phyloP scores from a whole-genome alignment of 2,113 vertebrate genomes.

The Lipophrys pholis region DNA sequence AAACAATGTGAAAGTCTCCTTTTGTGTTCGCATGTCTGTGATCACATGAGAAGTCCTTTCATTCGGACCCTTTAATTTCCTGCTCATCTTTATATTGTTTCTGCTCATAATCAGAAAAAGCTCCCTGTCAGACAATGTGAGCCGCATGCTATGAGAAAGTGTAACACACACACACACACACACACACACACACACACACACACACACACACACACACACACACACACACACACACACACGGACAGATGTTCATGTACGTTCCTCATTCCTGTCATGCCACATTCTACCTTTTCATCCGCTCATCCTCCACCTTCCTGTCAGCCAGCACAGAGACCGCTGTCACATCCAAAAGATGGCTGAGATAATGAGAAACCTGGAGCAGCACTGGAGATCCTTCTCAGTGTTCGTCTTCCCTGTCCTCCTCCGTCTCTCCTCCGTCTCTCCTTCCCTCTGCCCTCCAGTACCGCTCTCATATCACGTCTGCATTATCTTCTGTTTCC shows the following conservation, averaged over 20 bases:
- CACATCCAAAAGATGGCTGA: conserved; percentile 40
- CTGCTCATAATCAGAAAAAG: conserved; percentile 75
- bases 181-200: conserved; percentile 42
- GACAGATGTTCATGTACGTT: conserved; percentile 65
- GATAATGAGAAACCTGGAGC: conserved; percentile 46
- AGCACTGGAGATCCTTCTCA: conserved; percentile 18
- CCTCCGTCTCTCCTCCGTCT: conserved; percentile 11
- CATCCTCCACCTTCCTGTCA: conserved; percentile 19
- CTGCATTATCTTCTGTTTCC: conserved; percentile 61
- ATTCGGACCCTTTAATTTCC: conserved; percentile 79
- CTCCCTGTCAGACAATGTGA: conserved; percentile 67
- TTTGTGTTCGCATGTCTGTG: conserved; percentile 37
- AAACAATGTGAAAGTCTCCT: conserved; percentile 53
- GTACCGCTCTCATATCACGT: conserved; percentile 42
- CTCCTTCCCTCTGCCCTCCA: conserved; percentile 54
- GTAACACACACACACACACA: conserved; percentile 39
- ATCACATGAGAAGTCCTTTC: conserved; percentile 55
- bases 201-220: conserved; percentile 40
- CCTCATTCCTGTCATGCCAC: conserved; percentile 68
- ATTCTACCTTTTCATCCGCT: conserved; percentile 51
- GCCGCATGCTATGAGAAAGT: conserved; percentile 65
- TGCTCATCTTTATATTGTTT: conserved; percentile 72
- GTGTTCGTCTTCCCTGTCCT: conserved; percentile 16
- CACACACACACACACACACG: conserved; percentile 45
- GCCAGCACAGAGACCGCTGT: not conserved